These are phyloP conservation scores for Atherix ibis DNA, from an alignment of 2,888 invertebrate genomes.

Conservation along the genomic window DNA sequence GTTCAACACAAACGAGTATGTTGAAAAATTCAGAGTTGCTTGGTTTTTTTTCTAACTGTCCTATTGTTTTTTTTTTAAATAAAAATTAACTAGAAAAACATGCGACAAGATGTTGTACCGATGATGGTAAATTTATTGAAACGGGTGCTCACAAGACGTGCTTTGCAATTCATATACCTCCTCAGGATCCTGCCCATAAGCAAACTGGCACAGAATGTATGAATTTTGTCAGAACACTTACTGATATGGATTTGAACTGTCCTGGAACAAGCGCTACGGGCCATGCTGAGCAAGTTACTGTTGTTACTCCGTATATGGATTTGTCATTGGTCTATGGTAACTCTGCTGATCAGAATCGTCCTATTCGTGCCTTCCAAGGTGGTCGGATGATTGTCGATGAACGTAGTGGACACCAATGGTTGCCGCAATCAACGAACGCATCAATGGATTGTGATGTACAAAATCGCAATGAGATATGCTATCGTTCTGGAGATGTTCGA, in stretches of 20 bases:
- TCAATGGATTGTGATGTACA: conserved; percentile 52
- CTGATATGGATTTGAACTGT: conserved; percentile 45
- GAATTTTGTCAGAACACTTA: conserved; percentile 46
- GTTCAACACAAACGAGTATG: conserved; percentile 55
- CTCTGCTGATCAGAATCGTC: conserved; percentile 43
- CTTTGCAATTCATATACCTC: conserved; percentile 38
- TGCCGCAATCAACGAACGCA: conserved; percentile 51
- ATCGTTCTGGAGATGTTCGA: conserved; percentile 46
- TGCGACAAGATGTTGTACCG: conserved; percentile 44
- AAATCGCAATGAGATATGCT: conserved; percentile 53
- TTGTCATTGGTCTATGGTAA: conserved; percentile 70
- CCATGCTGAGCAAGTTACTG: conserved; percentile 48
- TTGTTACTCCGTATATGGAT: conserved; percentile 38
- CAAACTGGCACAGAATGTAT: conserved; percentile 39
- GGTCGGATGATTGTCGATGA: conserved; percentile 49
- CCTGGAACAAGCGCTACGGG: conserved; percentile 32
- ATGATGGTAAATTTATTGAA: conserved; percentile 38
- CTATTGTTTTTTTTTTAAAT: neutral
- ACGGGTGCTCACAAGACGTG: conserved; percentile 31
- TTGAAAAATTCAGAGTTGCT: too few species aligned
- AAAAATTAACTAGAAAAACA: conserved; percentile 34
- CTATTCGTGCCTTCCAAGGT: conserved; percentile 48
- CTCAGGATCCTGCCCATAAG: conserved; percentile 37
- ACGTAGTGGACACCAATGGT: conserved; percentile 51
- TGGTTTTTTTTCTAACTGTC: neutral